phyloP scores from a whole-genome alignment of 2,797 vertebrate species.

The Loris lydekkerianus region DNA sequence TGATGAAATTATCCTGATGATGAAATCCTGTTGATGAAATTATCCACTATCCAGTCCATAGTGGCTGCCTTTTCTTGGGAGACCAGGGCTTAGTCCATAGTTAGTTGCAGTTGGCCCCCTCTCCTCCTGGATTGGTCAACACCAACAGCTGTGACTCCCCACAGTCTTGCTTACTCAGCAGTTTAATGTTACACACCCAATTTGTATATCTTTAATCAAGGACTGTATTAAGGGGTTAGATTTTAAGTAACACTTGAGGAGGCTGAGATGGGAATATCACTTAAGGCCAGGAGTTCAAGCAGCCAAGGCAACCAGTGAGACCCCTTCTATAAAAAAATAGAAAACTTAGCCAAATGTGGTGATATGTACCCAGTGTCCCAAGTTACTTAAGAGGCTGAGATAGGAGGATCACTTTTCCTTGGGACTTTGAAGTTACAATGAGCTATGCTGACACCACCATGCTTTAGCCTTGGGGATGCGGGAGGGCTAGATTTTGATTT shows the following conservation, averaged over 20 bases:
- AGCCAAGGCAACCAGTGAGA: not conserved
- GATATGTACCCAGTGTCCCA: not conserved
- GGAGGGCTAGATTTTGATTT: slow-evolving; percentile 44
- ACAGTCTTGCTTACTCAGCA: not conserved
- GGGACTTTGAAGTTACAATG: not conserved
- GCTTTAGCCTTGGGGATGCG: not conserved
- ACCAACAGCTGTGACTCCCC: not conserved
- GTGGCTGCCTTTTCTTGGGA: slow-evolving; percentile 42
- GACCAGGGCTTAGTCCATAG: not conserved
- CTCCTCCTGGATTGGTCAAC: not conserved
- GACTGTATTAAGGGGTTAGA: not conserved
- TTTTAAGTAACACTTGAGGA: not conserved
- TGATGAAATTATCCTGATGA: not conserved
- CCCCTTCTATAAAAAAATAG: not conserved
- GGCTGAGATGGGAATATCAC: not conserved
- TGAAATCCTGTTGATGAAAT: slow-evolving; percentile 30
- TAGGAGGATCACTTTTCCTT: not conserved
- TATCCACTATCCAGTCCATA: not conserved
- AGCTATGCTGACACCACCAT: not conserved
- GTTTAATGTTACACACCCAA: not conserved
- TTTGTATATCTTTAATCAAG: slow-evolving; percentile 52
- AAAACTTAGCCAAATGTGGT: not conserved
- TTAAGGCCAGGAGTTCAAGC: not conserved
- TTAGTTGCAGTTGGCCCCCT: not conserved
- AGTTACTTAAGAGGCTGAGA: not conserved